Evolutionary conservation across 2,888 invertebrate genomes (phyloP), one percentile per base, ranked within the genome.

Genomic region (Altica lythri): DNA sequence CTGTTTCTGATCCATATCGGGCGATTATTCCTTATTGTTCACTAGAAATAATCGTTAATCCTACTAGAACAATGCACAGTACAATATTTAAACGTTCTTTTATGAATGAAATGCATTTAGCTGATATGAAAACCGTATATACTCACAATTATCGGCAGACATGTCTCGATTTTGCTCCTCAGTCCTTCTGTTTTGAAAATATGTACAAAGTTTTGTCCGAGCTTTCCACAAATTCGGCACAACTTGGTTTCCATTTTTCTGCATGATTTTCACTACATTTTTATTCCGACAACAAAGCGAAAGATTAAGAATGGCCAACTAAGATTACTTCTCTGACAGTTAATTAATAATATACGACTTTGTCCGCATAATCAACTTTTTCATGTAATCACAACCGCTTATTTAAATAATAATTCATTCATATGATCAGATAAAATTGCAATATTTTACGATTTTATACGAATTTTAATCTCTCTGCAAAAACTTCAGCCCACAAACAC

Each of bases 61-160:
- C 50, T 51, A 55, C 55, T 55, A 51, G 50, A 47, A 55, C 55
- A 55, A 55, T 47, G 47, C 47, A 37, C 43, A 51, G 42, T 40
- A 46, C 22, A 43, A 42, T 43, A 43, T 19, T 51, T 35, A 18
- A 47, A 34, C 17, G 35, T 48, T 48, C 47, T 53, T 35, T 32
- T 46, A 46, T 22, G 29, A 42, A 51, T 42, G 34, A 43, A 40
- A 51, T 37, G 43, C 47, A 55, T 46, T 51, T 46, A 55, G 37
- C 40, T 48, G 18, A 51, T 19, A 18, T 34, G 46, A 46, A 55
- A 51, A 55, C 47, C 30, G 30, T 40, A n/a, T 50, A 45, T 54
- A 74, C 75, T 72, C 68, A 77, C 77, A 56, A 75, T 64, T 52
- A 77, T 73, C 25, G 77, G 76, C 51, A 77, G 67, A 64, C 76